These are phyloP conservation scores for Pipistrellus pipistrellus DNA, from an alignment of 2,797 vertebrate genomes.

Conservation along the genomic window DNA sequence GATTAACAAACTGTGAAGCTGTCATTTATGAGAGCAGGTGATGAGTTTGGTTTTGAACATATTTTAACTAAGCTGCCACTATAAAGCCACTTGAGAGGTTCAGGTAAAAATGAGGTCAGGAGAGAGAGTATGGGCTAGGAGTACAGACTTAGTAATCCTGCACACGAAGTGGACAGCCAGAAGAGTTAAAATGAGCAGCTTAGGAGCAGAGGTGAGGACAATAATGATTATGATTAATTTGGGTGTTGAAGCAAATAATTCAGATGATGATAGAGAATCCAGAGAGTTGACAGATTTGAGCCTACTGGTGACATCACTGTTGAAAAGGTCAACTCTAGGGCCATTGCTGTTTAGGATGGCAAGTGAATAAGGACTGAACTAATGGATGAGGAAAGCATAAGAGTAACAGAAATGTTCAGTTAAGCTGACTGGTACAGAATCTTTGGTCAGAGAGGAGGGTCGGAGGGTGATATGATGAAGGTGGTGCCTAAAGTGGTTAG, in stretches of 20 bases:
- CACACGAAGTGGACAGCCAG: background rate
- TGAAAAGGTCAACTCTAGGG: background rate
- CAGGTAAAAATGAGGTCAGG: background rate
- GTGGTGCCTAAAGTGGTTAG: background rate
- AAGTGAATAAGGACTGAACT: background rate
- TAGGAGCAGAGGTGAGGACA: background rate
- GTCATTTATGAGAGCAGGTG: background rate
- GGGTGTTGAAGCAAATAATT: conserved; percentile 9
- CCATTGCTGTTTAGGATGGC: background rate
- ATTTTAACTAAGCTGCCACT: conserved; percentile 21
- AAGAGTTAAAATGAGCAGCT: background rate
- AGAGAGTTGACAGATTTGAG: background rate
- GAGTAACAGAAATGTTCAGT: background rate
- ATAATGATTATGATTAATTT: background rate
- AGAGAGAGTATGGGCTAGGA: background rate
- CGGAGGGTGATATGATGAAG: background rate
- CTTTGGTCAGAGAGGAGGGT: background rate
- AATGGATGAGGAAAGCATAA: background rate
- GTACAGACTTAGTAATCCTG: background rate
- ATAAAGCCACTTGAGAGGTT: background rate
- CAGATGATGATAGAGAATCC: background rate
- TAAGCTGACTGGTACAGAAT: background rate
- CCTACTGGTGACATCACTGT: background rate
- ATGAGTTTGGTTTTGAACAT: background rate
- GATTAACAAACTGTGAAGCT: conserved; percentile 24